Evolutionary conservation across 1,140 invertebrate genomes (phyloP).

Genomic region (Meloidogyne floridensis): DNA sequence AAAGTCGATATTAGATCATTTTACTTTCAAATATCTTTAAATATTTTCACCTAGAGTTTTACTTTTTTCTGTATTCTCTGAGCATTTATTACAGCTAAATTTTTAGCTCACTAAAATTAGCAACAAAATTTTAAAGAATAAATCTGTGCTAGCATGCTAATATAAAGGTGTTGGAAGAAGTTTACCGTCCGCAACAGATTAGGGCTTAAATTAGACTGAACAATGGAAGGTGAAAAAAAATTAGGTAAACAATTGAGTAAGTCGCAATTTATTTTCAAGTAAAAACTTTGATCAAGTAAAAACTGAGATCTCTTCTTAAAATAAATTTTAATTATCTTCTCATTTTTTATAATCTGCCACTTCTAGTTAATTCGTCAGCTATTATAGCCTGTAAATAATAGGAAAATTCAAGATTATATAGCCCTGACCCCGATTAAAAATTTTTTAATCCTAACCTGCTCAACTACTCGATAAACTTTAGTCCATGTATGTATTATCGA

Average conservation of each 20-base stretch:
- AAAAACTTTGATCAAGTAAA: too few relatives aligned
- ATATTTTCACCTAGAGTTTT: not conserved
- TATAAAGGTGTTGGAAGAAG: too few relatives aligned
- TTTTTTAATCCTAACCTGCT: conserved; percentile 47
- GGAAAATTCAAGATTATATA: too few relatives aligned
- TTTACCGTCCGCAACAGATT: not conserved
- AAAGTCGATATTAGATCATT: not conserved
- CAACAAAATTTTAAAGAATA: too few relatives aligned
- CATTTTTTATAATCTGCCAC: not conserved
- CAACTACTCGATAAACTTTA: conserved; percentile 62
- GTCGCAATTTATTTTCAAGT: not conserved
- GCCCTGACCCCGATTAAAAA: not conserved
- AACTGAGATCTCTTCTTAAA: too few relatives aligned
- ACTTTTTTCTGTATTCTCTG: not conserved
- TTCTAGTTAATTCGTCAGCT: not conserved
- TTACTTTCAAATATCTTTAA: not conserved
- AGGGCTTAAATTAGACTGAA: not conserved
- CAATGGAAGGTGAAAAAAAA: not conserved
- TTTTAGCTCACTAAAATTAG: not conserved
- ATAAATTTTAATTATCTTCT: not conserved
- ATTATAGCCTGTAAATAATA: not conserved
- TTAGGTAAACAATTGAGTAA: not conserved
- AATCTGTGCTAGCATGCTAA: too few relatives aligned
- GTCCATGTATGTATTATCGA: conserved; percentile 52
- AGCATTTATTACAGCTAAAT: not conserved